Evolutionary conservation across 2,797 vertebrate species (phyloP), one percentile per base, ranked within the genome.

Genomic region (Amblyraja radiata): DNA sequence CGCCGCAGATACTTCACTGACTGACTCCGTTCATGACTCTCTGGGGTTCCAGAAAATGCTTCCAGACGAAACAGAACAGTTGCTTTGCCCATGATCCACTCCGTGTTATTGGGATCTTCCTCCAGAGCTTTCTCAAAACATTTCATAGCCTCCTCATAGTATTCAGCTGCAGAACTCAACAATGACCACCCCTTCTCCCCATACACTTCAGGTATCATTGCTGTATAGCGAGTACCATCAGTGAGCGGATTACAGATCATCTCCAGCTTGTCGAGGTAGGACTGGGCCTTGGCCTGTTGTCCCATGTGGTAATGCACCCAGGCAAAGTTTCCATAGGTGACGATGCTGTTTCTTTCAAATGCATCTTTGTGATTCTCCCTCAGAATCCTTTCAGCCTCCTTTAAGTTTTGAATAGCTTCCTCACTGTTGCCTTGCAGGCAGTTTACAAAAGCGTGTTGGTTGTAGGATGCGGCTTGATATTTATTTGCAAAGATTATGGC

Each of bases 311-410:
- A 97, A 93, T 96, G 95, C 36, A 97, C 88, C 97, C 97, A 97
- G 25, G 97, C 96, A 21, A 96, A 96, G 93, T 97, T 96, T 73
- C 96, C 96, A 96, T 96, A 97, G 1, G 95, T 96, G 93, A 97
- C 95, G 93, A 97, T 94, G 93, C 96, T 96, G 93, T 91, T 94
- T 61, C 94, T 95, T 90, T 95, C 93, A 71, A 94, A 93, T 91
- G 95, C 94, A 39, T 94, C 83, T 14, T 95, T 94, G 68, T 95
- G 28, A 36, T 80, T 16, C 71, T 74, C 71, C 71, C 21, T 74
- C 21, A 74, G 71, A 74, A 74, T 74, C 71, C 25, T 74, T 23
- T 74, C 71, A 74, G 71, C 71, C 6, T 74, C 71, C 21, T 74
- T 74, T 74, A 74, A 74, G 18, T 74, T 74, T 74, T 39, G 93